A percentile compares a stretch with the other conserved stretches of the same genome.
Evolutionary conservation across 2,888 invertebrate species (phyloP).

Genomic region (Subacronicta megacephala): DNA sequence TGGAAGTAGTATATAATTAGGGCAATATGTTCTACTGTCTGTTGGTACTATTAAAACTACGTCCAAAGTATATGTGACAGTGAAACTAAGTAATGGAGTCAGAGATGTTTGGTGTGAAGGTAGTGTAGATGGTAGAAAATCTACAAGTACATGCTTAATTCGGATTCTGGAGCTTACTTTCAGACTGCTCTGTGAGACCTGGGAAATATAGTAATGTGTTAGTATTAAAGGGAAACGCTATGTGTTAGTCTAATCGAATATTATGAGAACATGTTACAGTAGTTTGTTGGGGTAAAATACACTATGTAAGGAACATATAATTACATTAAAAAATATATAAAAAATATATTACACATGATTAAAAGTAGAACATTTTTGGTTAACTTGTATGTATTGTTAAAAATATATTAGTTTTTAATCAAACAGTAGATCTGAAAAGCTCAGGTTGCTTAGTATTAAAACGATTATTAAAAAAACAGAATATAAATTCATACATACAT

Average conservation of each 20-base stretch:
- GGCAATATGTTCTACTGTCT: slow-evolving; percentile 57
- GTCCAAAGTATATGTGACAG: slow-evolving; percentile 48
- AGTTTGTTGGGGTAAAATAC: slow-evolving; percentile 5
- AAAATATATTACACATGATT: no score
- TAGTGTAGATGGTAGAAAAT: slow-evolving; percentile 57
- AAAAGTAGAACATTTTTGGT: no score
- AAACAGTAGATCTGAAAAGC: no score
- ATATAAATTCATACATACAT: no score
- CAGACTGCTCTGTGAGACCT: slow-evolving; percentile 88
- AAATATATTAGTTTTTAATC: no score
- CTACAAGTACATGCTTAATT: slow-evolving; percentile 77
- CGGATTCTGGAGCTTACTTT: slow-evolving; percentile 81
- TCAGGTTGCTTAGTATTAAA: no score
- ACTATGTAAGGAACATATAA: not conserved
- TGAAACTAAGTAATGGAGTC: slow-evolving; percentile 57
- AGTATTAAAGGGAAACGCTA: slow-evolving; percentile 63
- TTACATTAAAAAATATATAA: not conserved
- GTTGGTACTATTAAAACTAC: slow-evolving; percentile 52
- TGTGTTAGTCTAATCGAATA: slow-evolving; percentile 27
- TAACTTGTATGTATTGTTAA: no score
- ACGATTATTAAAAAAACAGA: no score
- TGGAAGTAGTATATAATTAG: slow-evolving; percentile 56
- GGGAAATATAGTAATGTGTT: slow-evolving; percentile 84
- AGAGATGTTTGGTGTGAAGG: slow-evolving; percentile 52
- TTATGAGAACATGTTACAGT: slow-evolving; percentile 4